These are phyloP conservation scores for Liopterus haemorrhoidalis DNA, from an alignment of 2,888 invertebrate genomes.

Conservation along the genomic window DNA sequence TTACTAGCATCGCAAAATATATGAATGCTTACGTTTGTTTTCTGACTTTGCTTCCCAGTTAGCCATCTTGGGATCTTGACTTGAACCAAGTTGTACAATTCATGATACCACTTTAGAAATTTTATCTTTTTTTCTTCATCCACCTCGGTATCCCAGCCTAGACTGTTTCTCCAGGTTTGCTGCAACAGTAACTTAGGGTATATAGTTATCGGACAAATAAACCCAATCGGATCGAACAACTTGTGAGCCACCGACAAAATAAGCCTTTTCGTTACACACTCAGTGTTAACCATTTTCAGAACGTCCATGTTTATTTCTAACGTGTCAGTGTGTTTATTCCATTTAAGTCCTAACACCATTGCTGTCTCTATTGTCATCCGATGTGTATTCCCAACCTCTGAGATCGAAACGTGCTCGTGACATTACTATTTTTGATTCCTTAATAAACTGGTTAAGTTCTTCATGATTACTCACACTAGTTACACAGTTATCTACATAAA, in stretches of 20 bases:
- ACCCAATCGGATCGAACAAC: slow-evolving; percentile 32
- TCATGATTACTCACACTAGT: too few relatives aligned
- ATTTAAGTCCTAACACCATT: background rate
- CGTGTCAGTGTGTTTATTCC: background rate
- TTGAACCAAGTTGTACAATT: background rate
- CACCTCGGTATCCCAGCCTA: slow-evolving; percentile 18
- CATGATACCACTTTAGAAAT: slow-evolving; percentile 23
- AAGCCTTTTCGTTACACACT: slow-evolving; percentile 1
- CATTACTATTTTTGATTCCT: too few relatives aligned
- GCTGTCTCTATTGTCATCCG: background rate
- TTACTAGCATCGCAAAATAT: slow-evolving; percentile 7
- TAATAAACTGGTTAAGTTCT: too few relatives aligned
- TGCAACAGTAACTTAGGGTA: slow-evolving; percentile 31
- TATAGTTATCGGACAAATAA: slow-evolving; percentile 26
- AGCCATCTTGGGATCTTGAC: slow-evolving; percentile 9
- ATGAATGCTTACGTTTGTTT: background rate
- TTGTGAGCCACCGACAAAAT: slow-evolving; percentile 22
- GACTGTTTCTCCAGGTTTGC: slow-evolving; percentile 20
- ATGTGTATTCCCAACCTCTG: background rate
- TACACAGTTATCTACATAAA: too few relatives aligned
- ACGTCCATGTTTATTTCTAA: background rate
- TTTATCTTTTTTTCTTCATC: slow-evolving; percentile 22
- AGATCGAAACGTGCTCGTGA: too few relatives aligned
- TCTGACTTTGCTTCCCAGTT: background rate
- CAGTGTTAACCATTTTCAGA: background rate